Percentiles rank a stretch among this genome's conserved stretches.
phyloP scores from a whole-genome alignment of 2,888 invertebrate genomes.

The Chymomyza caudatula region DNA sequence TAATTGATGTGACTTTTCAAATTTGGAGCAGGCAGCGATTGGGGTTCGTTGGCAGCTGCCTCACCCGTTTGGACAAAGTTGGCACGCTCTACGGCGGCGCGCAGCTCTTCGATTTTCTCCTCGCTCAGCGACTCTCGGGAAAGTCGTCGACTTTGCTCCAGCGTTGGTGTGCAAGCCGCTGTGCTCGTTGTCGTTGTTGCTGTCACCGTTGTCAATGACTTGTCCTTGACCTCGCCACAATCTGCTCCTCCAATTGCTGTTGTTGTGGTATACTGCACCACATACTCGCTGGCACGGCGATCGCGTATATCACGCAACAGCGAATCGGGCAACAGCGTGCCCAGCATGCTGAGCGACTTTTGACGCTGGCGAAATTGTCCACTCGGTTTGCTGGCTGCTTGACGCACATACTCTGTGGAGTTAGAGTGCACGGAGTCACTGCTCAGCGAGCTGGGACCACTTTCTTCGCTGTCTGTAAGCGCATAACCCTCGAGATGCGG shows the following conservation, averaged over 20 bases:
- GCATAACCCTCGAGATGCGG: constrained; percentile 78
- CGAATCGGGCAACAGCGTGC: constrained; percentile 80
- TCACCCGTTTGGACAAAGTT: constrained; percentile 66
- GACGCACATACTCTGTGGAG: constrained; percentile 79
- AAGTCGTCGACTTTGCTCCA: constrained; percentile 26
- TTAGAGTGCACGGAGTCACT: constrained; percentile 89
- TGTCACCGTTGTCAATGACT: constrained; percentile 16
- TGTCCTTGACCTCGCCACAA: constrained; percentile 40
- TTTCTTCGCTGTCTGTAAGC: constrained; percentile 81
- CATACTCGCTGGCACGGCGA: constrained; percentile 74
- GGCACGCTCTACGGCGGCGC: constrained; percentile 58
- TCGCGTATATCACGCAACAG: constrained; percentile 85
- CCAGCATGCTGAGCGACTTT: constrained; percentile 54
- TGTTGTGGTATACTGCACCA: constrained; percentile 42
- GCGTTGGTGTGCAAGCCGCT: not conserved
- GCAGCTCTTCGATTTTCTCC: constrained; percentile 64
- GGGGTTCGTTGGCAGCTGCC: constrained; percentile 14
- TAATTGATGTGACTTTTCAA: constrained; percentile 43
- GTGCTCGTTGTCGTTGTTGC: not conserved
- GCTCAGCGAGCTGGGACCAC: constrained; percentile 85
- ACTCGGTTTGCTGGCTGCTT: constrained; percentile 52
- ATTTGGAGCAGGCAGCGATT: constrained; percentile 8
- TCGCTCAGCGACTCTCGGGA: constrained; percentile 57
- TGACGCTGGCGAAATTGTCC: constrained; percentile 66
- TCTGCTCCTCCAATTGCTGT: not conserved